Base-by-base conservation (phyloP, 2,888 invertebrate species). In the Agriotes lineatus region DNA sequence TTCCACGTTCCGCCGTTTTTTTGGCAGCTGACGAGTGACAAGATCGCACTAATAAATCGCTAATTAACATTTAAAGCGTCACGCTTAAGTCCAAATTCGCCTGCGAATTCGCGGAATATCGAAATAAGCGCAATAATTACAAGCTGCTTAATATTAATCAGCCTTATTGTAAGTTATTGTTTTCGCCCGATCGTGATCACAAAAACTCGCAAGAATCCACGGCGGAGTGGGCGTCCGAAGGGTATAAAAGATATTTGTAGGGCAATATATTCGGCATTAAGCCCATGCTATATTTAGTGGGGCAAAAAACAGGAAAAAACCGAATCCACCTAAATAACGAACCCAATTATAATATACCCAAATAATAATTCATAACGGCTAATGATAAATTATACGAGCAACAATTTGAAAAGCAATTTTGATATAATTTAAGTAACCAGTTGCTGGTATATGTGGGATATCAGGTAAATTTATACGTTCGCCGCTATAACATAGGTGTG, bases 381-480 rank as follows among this genome's bases (percentile, higher is more conserved):
- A 70, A 70, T 70, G 65, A 70, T 70, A 70, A 70, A 70, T 70
- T 70, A 70, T 70, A 70, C 62, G 66, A 57, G 56, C 69, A 70
- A 70, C 69, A 70, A 70, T 70, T 70, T 70, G 69, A 70, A 70
- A 70, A 66, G 69, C 69, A 70, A 70, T 70, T 70, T 70, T 70
- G 69, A 70, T 70, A 70, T 70, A 70, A 70, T 70, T 70, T 70
- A 70, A 70, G 69, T 70, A 69, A 70, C 69, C 69, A 66, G 69
- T 66, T 66, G 69, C 69, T 60, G 59, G 62, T 66, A 69, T 71
- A 69, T 71, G 69, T 69, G 71, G 69, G 68, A 71, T 71, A 69
- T 69, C 69, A 71, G 71, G 71, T 71, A 71, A 71, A 71, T 71
- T 71, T 71, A 71, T 71, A 69, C 63, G 71, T 68, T 71, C 66